Conservation (phyloP, 37 sponge, comb jelly and placozoan species). For the Chondrosia reniformis region DNA sequence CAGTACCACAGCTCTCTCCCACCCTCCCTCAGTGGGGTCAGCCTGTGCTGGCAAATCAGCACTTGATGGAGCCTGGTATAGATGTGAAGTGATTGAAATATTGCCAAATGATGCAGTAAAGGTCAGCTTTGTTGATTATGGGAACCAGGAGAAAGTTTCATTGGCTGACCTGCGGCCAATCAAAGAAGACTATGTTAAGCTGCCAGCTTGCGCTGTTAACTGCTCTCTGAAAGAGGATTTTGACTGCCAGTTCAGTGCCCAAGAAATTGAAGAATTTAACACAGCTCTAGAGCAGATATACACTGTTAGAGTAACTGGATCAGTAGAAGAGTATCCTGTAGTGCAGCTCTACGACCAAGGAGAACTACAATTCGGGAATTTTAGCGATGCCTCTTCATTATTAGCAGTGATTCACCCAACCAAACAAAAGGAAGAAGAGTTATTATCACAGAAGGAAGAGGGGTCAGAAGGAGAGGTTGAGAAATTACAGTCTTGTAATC, state of each 20-base stretch:
- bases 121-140: conserved; percentile 73
- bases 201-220: conserved; percentile 48
- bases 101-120: neutral
- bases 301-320: neutral
- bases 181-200: neutral
- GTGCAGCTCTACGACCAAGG: conserved; percentile 3
- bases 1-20: neutral
- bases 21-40: conserved; percentile 19
- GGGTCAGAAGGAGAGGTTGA: neutral
- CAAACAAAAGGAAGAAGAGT: neutral
- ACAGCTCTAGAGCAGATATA: neutral
- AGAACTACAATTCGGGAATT: neutral
- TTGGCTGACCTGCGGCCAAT: neutral
- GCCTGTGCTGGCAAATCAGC: conserved; percentile 59
- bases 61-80: conserved; percentile 59
- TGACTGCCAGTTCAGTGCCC: neutral
- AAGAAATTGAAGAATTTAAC: neutral
- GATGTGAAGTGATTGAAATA: conserved; percentile 52
- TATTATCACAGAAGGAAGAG: neutral
- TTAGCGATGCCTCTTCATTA: neutral
- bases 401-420: no score
- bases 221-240: neutral
- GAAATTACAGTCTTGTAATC: neutral
- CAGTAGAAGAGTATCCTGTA: neutral
- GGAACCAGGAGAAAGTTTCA: conserved; percentile 53